These are phyloP conservation scores for Agrilus cyanescens DNA, from an alignment of 2,888 invertebrate genomes.

Conservation along the genomic window DNA sequence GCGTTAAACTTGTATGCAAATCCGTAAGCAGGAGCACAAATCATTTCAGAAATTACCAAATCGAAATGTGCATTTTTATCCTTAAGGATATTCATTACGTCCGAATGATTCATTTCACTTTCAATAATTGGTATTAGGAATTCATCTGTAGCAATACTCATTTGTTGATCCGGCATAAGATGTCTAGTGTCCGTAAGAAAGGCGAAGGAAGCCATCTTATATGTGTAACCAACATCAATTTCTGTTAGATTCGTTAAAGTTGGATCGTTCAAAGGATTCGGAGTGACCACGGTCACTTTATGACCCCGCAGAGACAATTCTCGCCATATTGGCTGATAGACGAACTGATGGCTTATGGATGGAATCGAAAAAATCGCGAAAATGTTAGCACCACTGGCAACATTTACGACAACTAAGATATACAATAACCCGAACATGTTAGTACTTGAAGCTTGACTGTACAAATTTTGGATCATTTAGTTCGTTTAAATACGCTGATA, in stretches of 20 bases:
- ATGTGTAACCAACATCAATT: conserved; percentile 21
- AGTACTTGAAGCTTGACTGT: too few relatives aligned
- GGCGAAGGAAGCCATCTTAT: conserved; percentile 5
- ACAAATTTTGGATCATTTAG: too few relatives aligned
- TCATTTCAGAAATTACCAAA: conserved; percentile 20
- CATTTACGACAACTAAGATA: too few relatives aligned
- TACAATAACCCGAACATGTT: too few relatives aligned
- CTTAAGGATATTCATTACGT: conserved; percentile 20
- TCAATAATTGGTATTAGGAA: conserved; percentile 13
- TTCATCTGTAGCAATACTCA: conserved; percentile 8
- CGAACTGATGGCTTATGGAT: conserved; percentile 24
- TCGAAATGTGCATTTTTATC: conserved; percentile 20
- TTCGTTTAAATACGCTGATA: too few relatives aligned
- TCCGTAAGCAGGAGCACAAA: conserved; percentile 14
- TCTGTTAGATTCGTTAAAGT: conserved; percentile 25
- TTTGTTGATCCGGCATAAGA: conserved; percentile 15
- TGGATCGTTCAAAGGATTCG: conserved; percentile 24
- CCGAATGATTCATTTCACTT: conserved; percentile 11
- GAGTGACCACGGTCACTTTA: conserved; percentile 27
- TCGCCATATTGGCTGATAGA: conserved; percentile 21
- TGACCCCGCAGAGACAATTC: conserved; percentile 25
- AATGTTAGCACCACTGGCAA: conserved; percentile 14
- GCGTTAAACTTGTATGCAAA: conserved; percentile 18
- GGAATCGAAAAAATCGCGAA: conserved; percentile 21
- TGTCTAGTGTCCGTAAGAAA: conserved; percentile 9